phyloP scores from a whole-genome alignment of 2,113 vertebrate species.

The Probosciger aterrimus region DNA sequence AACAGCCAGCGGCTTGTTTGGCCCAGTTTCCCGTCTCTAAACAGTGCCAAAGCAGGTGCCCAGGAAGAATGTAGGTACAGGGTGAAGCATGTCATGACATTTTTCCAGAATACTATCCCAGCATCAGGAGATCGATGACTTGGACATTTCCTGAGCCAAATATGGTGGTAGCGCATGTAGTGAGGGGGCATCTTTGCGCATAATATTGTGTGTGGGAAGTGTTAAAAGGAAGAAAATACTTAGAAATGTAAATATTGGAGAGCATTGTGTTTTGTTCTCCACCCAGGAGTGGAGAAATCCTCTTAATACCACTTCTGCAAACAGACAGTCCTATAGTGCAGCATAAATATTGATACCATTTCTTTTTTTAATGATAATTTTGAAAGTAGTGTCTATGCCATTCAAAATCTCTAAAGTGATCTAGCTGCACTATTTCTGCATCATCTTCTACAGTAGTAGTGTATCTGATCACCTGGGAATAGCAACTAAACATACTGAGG shows the following conservation, averaged over 20 bases:
- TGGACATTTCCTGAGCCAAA: background rate
- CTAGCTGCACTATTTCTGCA: background rate
- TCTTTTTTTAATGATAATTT: background rate
- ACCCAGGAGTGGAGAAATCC: background rate
- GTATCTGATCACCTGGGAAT: background rate
- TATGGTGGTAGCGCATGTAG: background rate
- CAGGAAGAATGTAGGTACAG: background rate
- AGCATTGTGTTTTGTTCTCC: background rate
- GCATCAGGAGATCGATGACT: background rate
- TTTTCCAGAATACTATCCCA: background rate
- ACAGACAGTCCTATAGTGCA: background rate
- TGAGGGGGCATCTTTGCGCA: background rate
- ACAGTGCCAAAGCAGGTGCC: background rate
- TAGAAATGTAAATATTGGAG: background rate
- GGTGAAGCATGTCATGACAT: rapidly evolving
- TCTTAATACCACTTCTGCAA: background rate
- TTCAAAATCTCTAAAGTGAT: background rate
- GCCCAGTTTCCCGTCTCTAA: background rate
- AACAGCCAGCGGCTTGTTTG: background rate
- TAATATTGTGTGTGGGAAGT: background rate
- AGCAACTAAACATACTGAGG: background rate
- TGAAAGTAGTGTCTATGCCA: background rate
- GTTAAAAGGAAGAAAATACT: background rate
- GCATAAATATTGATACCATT: background rate
- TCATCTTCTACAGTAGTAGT: background rate